Conservation (phyloP, 2,113 vertebrate genomes). For the Hassar affinis region DNA sequence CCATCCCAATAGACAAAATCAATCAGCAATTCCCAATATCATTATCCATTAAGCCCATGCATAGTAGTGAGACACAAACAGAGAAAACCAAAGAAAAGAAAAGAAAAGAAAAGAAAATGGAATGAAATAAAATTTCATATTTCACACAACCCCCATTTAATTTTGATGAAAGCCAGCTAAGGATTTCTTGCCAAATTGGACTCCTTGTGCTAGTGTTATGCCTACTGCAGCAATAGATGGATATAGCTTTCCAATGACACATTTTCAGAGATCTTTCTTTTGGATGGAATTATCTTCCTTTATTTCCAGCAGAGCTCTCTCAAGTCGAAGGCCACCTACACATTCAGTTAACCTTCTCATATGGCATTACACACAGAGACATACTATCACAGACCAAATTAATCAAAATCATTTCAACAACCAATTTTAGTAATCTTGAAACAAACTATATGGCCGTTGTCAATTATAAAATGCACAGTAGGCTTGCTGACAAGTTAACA, state of each 20-base stretch:
- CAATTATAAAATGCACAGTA: not conserved
- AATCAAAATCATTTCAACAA: not conserved
- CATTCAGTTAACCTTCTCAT: conserved; percentile 18
- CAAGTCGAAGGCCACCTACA: conserved; percentile 25
- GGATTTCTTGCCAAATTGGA: conserved; percentile 24
- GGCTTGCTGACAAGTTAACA: not conserved
- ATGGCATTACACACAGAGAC: not conserved
- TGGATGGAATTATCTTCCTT: conserved; percentile 9
- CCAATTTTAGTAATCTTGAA: not conserved
- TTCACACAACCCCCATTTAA: not conserved
- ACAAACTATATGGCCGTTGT: not conserved
- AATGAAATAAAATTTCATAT: too few relatives aligned
- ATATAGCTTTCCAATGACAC: conserved; percentile 22
- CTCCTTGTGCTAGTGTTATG: not conserved
- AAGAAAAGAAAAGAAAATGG: not conserved
- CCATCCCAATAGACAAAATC: not conserved
- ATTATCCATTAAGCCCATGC: not conserved
- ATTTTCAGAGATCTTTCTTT: not conserved
- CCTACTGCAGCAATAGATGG: conserved; percentile 1
- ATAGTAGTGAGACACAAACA: not conserved
- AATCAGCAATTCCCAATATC: not conserved
- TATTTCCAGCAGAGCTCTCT: not conserved
- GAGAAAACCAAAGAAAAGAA: not conserved
- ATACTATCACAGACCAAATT: not conserved
- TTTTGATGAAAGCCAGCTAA: conserved; percentile 27